Evolutionary conservation across 2,888 invertebrate species (phyloP).

Genomic region (Mimumesa dahlbomi): DNA sequence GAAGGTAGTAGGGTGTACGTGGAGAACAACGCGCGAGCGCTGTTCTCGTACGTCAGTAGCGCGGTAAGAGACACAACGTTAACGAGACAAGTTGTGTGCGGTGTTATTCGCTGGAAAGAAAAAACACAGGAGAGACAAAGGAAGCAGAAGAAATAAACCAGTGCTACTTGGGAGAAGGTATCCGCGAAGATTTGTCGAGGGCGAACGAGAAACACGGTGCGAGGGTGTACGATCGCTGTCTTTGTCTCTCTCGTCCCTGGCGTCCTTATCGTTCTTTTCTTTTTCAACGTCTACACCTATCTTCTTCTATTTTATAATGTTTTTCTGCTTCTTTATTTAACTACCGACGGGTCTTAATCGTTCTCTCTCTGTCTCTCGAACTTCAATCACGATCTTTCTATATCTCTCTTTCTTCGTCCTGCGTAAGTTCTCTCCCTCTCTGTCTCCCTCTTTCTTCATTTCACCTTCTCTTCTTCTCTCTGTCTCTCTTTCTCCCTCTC

Average conservation of each 20-base stretch:
- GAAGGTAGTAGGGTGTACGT: constrained; percentile 34
- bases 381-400: constrained; percentile 19
- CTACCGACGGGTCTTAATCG: constrained; percentile 2
- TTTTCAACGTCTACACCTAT: not conserved
- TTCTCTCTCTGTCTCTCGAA: constrained; percentile 18
- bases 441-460: not conserved
- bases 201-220: constrained; percentile 12
- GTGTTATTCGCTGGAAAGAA: not conserved
- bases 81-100: constrained; percentile 12
- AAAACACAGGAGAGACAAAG: not conserved
- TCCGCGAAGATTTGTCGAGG: constrained; percentile 10
- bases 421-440: constrained; percentile 1
- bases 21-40: constrained; percentile 25
- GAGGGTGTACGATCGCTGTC: constrained; percentile 19
- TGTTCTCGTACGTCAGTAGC: constrained; percentile 40
- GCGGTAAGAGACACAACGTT: constrained; percentile 33
- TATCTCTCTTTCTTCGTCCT: constrained; percentile 22
- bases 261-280: constrained; percentile 15
- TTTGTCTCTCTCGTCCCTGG: not conserved
- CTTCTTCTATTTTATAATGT: not conserved
- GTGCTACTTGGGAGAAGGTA: constrained; percentile 6
- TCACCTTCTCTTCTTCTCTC: constrained; percentile 19
- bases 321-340: not conserved
- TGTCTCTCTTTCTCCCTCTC: constrained; percentile 1
- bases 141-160: constrained; percentile 1